Base-by-base conservation (phyloP, 2,797 vertebrate genomes). In the Microcaecilia unicolor region DNA sequence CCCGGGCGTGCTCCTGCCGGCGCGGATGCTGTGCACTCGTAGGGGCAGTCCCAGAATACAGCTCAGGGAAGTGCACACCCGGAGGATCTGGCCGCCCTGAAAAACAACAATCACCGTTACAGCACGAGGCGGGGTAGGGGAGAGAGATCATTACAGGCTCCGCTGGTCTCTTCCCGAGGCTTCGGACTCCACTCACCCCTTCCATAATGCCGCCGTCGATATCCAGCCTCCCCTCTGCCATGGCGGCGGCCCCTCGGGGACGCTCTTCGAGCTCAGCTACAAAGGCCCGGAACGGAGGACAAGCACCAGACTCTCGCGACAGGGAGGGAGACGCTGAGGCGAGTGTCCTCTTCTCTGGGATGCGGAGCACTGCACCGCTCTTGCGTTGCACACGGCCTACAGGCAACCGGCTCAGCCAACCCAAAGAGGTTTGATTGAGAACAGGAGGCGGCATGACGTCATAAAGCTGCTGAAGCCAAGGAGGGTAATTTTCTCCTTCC, bases 191-290 rank as follows among this genome's bases (percentile, higher is more conserved):
- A 68, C 90, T 93, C 64, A 95, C 93, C 67, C 92, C 93, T 67
- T 98, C 94, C 92, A 97, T 85, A 44, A 92, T 72, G 41, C 90
- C 89, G 48, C 94, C 94, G 62, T 98, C 93, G 27, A 97, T 78
- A 42, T 93, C 88, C 36, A 80, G 81, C 22, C 69, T 73, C 9
- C 44, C 35, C 21, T 25, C 51, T 10, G 72, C 72, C 82, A 83
- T 81, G 14, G 15, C 34, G 16, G 13, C 4, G 9, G 8, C 11
- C 26, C 34, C 38, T 13, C 41, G n/a, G n/a, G n/a, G n/a, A n/a
- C n/a, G n/a, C n/a, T n/a, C n/a, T n/a, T n/a, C n/a, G 24, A 14
- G 22, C 9, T 12, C 36, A 1, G 31, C 12, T 6, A 24, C 47
- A 3, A 8, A 15, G 31, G 16, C 31, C 16, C 15, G 2, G 18